Conservation (phyloP, 2,113 vertebrate genomes). For the Crotalus helleri region DNA sequence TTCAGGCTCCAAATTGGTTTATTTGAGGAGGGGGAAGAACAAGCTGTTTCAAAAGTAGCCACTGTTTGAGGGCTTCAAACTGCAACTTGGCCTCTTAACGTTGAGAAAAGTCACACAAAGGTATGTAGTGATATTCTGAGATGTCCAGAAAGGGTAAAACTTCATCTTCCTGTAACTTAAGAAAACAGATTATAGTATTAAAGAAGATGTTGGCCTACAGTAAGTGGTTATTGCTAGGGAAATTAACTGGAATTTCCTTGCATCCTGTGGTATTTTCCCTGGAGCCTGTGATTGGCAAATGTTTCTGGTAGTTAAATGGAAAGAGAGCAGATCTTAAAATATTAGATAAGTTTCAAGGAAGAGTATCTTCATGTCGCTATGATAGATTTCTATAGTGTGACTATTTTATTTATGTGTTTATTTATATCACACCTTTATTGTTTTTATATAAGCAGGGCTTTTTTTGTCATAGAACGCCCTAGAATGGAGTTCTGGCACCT, state of each 20-base stretch:
- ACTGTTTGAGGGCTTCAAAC: neutral
- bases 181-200: neutral
- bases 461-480: too few relatives aligned
- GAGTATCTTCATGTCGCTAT: neutral
- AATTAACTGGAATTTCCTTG: neutral
- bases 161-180: constrained; percentile 27
- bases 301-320: neutral
- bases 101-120: neutral
- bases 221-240: neutral
- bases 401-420: neutral
- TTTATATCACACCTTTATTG: too few relatives aligned
- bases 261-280: neutral
- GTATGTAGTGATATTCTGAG: neutral
- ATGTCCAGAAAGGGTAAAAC: neutral
- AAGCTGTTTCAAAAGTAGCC: neutral
- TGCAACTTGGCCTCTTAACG: neutral
- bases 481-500: too few relatives aligned
- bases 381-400: neutral
- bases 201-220: neutral
- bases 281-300: neutral
- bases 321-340: neutral
- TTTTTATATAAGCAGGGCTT: too few relatives aligned
- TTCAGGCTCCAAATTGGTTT: neutral
- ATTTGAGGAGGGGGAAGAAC: neutral
- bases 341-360: neutral